Base-by-base conservation (phyloP, 2,113 vertebrate species). In the Perca flavescens region DNA sequence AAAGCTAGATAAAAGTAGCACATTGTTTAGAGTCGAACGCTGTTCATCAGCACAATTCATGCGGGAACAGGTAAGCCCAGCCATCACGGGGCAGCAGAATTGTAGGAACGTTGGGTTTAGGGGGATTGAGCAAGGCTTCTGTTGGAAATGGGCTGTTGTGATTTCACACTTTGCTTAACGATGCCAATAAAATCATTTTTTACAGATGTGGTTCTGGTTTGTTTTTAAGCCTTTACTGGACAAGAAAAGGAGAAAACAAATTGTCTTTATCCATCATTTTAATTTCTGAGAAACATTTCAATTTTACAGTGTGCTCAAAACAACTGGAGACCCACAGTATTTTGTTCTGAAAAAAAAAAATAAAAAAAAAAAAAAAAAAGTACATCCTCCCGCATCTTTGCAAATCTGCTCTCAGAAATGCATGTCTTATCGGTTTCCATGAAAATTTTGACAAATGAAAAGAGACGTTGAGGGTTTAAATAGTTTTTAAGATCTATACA, bases 31-130 rank as follows among this genome's bases (percentile, higher is more conserved):
- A 19, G 17, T 19, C 11, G 9, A 17, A 3, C 6, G 4, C 73
- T 79, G 74, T 40, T 72, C 17, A 25, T 74, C 69, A 79, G 70
- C 82, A 34, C 49, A 11, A 10, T 64, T 82, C 82, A 47, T 80
- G 91, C 81, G 65, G 74, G 66, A 76, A 87, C 91, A 88, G 88
- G 91, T 90, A 60, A 82, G 80, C 17, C 25, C 74, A 61, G 66
- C 61, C 62, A 47, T 67, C 46, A 4, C 14, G 54, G 65, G 46
- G 81, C 62, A 66, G 43, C 34, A 15, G 50, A 34, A 82, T 31
- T 86, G 80, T 86, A 80, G 79, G 88, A 83, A 77, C 64, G 63
- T 4, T 52, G 75, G 52, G 83, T 92, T 89, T 88, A 82, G 73
- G 74, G 36, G 65, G 75, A 80, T 85, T 82, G 80, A 71, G 84